Percentiles rank a stretch among this genome's conserved stretches.
phyloP scores from a whole-genome alignment of 2,113 vertebrate genomes.

The Megaceryle torquata region DNA sequence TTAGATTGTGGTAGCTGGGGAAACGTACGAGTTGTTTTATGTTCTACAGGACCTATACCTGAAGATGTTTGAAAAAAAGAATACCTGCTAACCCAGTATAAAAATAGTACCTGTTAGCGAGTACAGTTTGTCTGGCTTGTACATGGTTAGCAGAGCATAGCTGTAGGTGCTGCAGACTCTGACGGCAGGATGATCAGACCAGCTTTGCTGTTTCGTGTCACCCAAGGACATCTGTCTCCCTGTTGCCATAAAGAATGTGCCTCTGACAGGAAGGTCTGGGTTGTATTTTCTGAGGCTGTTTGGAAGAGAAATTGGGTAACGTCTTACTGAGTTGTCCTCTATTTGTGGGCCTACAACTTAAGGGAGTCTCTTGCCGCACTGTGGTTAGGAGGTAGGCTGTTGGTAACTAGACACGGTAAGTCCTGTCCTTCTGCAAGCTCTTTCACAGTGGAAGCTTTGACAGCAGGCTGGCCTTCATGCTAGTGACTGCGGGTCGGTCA shows the following conservation, averaged over 20 bases:
- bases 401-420: not conserved
- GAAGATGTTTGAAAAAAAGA: not conserved
- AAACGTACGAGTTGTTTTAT: not conserved
- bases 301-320: not conserved
- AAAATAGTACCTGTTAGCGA: not conserved
- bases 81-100: not conserved
- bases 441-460: not conserved
- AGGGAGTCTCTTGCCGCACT: not conserved
- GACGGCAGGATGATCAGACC: not conserved
- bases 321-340: not conserved
- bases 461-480: slow-evolving; percentile 24
- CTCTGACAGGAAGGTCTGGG: slow-evolving; percentile 31
- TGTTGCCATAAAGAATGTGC: not conserved
- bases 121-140: fast-evolving
- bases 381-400: not conserved
- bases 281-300: slow-evolving; percentile 57
- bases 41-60: slow-evolving; percentile 14
- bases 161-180: not conserved
- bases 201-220: not conserved
- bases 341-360: not conserved
- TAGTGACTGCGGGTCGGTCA: slow-evolving; percentile 59
- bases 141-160: fast-evolving
- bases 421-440: slow-evolving; percentile 5
- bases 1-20: slow-evolving; percentile 38
- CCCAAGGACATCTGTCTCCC: not conserved